Evolutionary conservation across 2,113 vertebrate species (phyloP).

Genomic region (Nerophis lumbriciformis): DNA sequence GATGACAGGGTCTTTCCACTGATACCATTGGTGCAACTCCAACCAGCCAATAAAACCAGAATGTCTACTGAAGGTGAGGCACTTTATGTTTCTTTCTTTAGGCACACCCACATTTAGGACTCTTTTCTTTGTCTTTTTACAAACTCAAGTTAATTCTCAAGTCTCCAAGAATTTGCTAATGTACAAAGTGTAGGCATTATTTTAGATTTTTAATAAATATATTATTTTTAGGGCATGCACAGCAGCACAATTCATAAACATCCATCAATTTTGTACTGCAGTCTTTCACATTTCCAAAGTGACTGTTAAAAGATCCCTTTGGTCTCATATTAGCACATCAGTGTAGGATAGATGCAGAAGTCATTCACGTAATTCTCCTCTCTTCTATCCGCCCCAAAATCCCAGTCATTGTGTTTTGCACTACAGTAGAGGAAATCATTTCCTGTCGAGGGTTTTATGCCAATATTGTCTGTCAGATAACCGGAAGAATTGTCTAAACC

Average conservation of each 20-base stretch:
- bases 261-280: too few relatives aligned
- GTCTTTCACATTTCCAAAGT: too few relatives aligned
- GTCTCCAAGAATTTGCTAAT: too few relatives aligned
- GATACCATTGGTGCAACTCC: conserved; percentile 27
- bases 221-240: too few relatives aligned
- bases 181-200: too few relatives aligned
- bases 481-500: background rate
- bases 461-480: background rate
- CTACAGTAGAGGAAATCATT: background rate
- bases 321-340: too few relatives aligned
- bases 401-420: background rate
- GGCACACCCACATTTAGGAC: conserved; percentile 10
- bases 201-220: too few relatives aligned
- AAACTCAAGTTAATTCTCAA: background rate
- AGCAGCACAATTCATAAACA: too few relatives aligned
- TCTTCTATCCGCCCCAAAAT: background rate
- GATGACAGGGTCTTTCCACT: conserved; percentile 30
- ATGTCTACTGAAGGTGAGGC: conserved; percentile 29
- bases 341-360: too few relatives aligned
- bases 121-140: background rate
- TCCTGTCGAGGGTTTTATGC: background rate
- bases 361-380: too few relatives aligned
- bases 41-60: conserved; percentile 11
- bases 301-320: too few relatives aligned
- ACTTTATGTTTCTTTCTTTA: conserved; percentile 6